These are phyloP conservation scores for Lerista edwardsae DNA, from an alignment of 2,797 vertebrate genomes.

Conservation along the genomic window DNA sequence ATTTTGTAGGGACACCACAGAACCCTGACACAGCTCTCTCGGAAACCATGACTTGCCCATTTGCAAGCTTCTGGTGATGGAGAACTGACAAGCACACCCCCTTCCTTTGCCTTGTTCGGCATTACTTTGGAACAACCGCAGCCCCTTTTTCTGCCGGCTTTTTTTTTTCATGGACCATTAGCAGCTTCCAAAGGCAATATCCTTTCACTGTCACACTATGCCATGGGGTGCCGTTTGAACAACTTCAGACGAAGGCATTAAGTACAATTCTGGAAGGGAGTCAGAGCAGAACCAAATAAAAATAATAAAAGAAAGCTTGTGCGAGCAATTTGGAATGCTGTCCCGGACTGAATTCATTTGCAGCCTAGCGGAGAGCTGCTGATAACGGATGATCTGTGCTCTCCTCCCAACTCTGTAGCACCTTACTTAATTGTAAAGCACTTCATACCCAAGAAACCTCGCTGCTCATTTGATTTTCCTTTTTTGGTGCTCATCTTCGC, in stretches of 20 bases:
- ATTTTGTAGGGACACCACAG: neutral
- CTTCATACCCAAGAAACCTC: conserved; percentile 79
- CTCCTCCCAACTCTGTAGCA: conserved; percentile 57
- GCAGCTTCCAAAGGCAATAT: conserved; percentile 83
- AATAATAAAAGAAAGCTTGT: conserved; percentile 83
- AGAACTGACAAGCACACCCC: conserved; percentile 55
- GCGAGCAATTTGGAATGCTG: conserved; percentile 82
- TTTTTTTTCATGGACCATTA: conserved; percentile 82
- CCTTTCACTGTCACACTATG: conserved; percentile 80
- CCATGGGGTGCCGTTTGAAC: conserved; percentile 81
- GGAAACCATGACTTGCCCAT: conserved; percentile 18
- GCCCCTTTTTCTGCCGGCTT: conserved; percentile 71
- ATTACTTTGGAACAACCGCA: conserved; percentile 73
- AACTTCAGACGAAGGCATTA: conserved; percentile 84
- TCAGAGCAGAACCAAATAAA: conserved; percentile 83
- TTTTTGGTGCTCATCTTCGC: conserved; percentile 76
- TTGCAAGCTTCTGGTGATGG: conserved; percentile 39
- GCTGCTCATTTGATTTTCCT: conserved; percentile 76
- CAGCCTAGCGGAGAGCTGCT: conserved; percentile 77
- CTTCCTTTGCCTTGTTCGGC: conserved; percentile 64
- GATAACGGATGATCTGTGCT: conserved; percentile 76
- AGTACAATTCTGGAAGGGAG: conserved; percentile 82
- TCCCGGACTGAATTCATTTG: conserved; percentile 81
- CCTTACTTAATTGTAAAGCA: conserved; percentile 82
- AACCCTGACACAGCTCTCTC: conserved; percentile 13